These are phyloP conservation scores for Cryptus armator DNA, from an alignment of 2,888 invertebrate species.

Conservation along the genomic window DNA sequence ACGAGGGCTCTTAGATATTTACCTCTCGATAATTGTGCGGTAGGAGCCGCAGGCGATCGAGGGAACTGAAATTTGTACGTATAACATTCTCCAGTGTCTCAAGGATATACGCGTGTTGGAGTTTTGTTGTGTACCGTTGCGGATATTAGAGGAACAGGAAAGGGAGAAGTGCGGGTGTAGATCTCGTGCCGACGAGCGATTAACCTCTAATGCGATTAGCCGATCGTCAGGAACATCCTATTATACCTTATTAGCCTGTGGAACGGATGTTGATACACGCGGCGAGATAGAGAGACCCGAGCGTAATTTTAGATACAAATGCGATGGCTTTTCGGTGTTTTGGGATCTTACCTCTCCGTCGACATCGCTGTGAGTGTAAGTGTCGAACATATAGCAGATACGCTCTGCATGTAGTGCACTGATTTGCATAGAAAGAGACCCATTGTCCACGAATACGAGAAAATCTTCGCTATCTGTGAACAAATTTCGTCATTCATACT, in stretches of 20 bases:
- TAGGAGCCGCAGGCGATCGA: too few relatives aligned
- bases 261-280: neutral
- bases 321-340: neutral
- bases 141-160: neutral
- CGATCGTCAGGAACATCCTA: slow-evolving; percentile 8
- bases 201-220: slow-evolving; percentile 37
- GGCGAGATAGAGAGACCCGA: neutral
- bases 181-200: slow-evolving; percentile 2
- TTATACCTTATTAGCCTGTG: slow-evolving; percentile 25
- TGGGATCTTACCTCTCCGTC: slow-evolving; percentile 88
- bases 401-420: slow-evolving; percentile 90
- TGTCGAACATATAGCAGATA: slow-evolving; percentile 90
- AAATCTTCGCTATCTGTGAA: slow-evolving; percentile 88
- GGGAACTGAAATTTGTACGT: too few relatives aligned
- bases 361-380: slow-evolving; percentile 91
- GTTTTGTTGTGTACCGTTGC: neutral
- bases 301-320: neutral
- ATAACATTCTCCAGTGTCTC: too few relatives aligned
- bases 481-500: too few relatives aligned
- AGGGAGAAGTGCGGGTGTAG: slow-evolving; percentile 22
- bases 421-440: slow-evolving; percentile 89
- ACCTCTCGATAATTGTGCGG: too few relatives aligned
- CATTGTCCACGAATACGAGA: slow-evolving; percentile 90
- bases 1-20: too few relatives aligned
- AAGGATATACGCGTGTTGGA: neutral